phyloP scores from a whole-genome alignment of 2,888 invertebrate genomes.

The Synanthedon formicaeformis region DNA sequence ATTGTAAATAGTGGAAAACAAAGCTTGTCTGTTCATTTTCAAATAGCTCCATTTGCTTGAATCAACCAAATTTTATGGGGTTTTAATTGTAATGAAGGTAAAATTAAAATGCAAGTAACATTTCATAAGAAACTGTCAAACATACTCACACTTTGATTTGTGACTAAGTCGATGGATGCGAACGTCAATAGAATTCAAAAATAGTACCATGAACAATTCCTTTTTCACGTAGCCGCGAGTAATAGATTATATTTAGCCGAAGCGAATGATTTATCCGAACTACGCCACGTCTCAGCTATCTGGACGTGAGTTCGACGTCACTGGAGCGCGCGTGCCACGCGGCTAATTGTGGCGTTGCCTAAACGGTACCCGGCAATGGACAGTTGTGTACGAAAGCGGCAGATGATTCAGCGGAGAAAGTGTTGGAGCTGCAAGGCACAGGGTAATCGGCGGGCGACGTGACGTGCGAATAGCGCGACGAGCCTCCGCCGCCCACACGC shows the following conservation, averaged over 20 bases:
- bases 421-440: background rate
- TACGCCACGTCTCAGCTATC: slow-evolving; percentile 55
- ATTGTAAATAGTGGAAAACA: too few relatives aligned
- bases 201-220: background rate
- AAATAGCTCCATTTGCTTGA: too few relatives aligned
- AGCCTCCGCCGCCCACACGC: slow-evolving; percentile 50
- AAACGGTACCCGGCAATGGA: slow-evolving; percentile 49
- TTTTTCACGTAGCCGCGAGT: slow-evolving; percentile 34
- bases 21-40: too few relatives aligned
- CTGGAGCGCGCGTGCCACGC: slow-evolving; percentile 49
- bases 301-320: slow-evolving; percentile 48
- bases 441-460: background rate
- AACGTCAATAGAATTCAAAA: background rate
- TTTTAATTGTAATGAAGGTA: too few relatives aligned
- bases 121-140: too few relatives aligned
- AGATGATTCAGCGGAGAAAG: slow-evolving; percentile 8
- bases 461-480: slow-evolving; percentile 22
- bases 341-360: slow-evolving; percentile 64
- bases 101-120: too few relatives aligned
- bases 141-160: too few relatives aligned
- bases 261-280: slow-evolving; percentile 46
- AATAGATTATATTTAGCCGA: slow-evolving; percentile 43
- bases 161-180: background rate
- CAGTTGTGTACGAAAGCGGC: slow-evolving; percentile 35
- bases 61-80: too few relatives aligned